These are phyloP conservation scores for Characodon lateralis DNA, from an alignment of 2,797 vertebrate species.

Conservation along the genomic window DNA sequence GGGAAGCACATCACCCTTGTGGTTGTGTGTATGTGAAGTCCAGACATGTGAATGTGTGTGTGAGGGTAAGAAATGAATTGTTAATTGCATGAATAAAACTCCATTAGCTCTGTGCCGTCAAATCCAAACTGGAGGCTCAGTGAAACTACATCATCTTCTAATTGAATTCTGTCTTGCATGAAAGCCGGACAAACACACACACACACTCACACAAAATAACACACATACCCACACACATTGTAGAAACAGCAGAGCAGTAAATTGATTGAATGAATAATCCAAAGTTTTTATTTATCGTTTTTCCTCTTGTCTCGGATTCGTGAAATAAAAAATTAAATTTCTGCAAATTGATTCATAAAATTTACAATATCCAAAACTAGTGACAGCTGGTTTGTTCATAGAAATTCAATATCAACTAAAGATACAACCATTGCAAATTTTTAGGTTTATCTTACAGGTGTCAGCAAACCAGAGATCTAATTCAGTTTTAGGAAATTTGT, in stretches of 20 bases:
- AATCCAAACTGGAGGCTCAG: conserved; percentile 42
- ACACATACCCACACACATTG: conserved; percentile 10
- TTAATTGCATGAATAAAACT: conserved; percentile 45
- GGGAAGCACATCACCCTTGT: neutral
- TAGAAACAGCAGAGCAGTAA: conserved; percentile 42
- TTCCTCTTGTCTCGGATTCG: conserved; percentile 24
- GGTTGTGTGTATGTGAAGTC: conserved; percentile 1
- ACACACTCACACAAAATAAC: conserved; percentile 6
- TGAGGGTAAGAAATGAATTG: conserved; percentile 16
- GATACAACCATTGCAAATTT: neutral
- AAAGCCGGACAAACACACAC: conserved; percentile 22
- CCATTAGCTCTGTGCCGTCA: conserved; percentile 40
- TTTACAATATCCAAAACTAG: neutral
- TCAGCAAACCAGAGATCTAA: neutral
- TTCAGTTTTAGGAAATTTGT: neutral
- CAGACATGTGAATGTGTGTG: conserved; percentile 13
- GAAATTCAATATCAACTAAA: neutral
- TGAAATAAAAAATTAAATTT: conserved; percentile 20
- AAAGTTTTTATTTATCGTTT: conserved; percentile 25
- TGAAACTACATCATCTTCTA: conserved; percentile 46
- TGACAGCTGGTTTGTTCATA: neutral
- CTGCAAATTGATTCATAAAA: neutral
- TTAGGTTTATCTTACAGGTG: neutral
- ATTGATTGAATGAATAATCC: conserved; percentile 41
- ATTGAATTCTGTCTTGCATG: conserved; percentile 55